Conservation (phyloP, 2,113 vertebrate species). For the Daubentonia madagascariensis region DNA sequence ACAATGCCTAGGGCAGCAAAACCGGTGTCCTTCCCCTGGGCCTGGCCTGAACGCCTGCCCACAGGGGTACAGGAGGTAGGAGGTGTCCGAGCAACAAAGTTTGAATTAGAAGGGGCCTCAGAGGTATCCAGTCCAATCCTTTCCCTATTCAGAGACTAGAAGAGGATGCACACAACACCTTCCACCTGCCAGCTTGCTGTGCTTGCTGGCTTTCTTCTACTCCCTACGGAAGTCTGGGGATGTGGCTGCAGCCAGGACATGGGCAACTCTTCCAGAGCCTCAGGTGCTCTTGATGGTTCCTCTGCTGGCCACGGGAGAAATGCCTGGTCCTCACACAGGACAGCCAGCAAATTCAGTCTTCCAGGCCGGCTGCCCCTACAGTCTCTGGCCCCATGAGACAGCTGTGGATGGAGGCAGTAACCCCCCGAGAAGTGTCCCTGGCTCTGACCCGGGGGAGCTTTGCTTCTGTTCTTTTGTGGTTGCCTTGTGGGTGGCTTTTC, state of each 20-base stretch:
- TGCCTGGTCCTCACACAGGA: not conserved
- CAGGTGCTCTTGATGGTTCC: rapidly evolving
- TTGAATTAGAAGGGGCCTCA: not conserved
- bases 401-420: not conserved
- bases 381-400: not conserved
- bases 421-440: not conserved
- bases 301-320: not conserved
- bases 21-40: not conserved
- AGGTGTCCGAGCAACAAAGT: not conserved
- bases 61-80: rapidly evolving
- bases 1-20: not conserved
- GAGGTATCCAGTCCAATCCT: not conserved
- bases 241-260: not conserved
- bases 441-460: not conserved
- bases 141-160: not conserved
- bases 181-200: too few species aligned
- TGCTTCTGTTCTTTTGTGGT: not conserved
- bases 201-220: not conserved
- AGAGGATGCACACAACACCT: not conserved
- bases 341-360: not conserved
- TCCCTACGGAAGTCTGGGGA: not conserved
- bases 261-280: not conserved
- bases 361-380: rapidly evolving
- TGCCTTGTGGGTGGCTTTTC: not conserved
- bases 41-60: not conserved